A percentile compares a stretch with the other conserved stretches of the same genome.
Evolutionary conservation across 2,113 vertebrate species (phyloP).

Genomic region (Barnardius zonarius): DNA sequence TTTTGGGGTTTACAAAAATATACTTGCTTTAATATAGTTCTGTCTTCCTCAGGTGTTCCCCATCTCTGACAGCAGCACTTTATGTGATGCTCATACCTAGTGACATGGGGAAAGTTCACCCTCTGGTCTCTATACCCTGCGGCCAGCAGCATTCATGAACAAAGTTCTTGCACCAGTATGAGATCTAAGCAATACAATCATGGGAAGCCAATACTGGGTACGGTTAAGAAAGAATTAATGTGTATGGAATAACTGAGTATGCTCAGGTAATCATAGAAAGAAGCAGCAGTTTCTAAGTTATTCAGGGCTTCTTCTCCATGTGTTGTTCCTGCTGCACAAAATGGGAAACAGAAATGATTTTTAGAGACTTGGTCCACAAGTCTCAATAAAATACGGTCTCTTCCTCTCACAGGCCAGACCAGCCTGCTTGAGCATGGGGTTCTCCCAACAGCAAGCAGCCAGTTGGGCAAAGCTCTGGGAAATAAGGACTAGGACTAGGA

Average conservation of each 20-base stretch:
- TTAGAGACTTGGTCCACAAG: not conserved
- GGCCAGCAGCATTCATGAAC: not conserved
- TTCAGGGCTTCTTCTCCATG: not conserved
- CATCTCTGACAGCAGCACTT: not conserved
- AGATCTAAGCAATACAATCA: not conserved
- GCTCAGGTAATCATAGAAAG: not conserved
- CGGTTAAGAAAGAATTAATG: not conserved
- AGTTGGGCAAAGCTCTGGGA: not conserved
- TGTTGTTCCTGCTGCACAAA: not conserved
- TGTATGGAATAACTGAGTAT: not conserved
- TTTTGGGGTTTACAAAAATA: not conserved
- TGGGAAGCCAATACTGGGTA: not conserved
- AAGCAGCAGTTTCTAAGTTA: not conserved
- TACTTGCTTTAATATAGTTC: not conserved
- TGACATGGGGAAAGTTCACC: not conserved
- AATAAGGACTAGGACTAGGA: not conserved
- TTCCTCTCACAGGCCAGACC: not conserved
- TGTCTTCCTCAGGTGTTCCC: not conserved
- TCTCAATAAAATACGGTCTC: not conserved
- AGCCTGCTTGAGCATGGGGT: not conserved
- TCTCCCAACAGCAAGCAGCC: not conserved
- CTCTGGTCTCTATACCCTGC: not conserved
- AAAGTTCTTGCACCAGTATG: not conserved
- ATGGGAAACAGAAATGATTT: not conserved
- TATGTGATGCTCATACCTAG: accelerated